Evolutionary conservation across 2,113 vertebrate species (phyloP), one percentile per base, ranked within the genome.

Genomic region (Salvelinus namaycush): DNA sequence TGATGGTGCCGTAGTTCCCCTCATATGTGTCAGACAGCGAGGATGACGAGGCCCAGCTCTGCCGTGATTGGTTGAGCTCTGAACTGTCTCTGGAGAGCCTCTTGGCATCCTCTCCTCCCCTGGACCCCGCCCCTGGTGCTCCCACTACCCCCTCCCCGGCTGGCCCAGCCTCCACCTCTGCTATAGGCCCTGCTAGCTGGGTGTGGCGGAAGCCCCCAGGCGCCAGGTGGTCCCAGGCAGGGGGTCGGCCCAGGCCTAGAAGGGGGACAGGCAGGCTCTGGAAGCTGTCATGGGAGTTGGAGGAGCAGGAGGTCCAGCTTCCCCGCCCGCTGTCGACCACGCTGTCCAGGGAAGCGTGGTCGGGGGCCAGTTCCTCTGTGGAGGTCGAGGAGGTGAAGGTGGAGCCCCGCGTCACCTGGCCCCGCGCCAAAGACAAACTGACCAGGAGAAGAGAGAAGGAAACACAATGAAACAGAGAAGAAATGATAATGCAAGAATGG

Each of bases 231-330:
- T 75, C 83, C 94, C 88, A 94, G 94, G 70, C 93, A 84, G 70
- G 96, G 95, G 95, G 54, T 92, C 91, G 90, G 87, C 91, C 90
- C 91, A 80, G 8, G 39, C 39, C 39, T 44, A 44, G 39, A 9
- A 44, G 91, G 90, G 14, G 91, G 96, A 83, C 91, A 78, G 95
- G 93, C 76, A 98, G 92, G 72, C 89, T 96, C 90, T 98, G 97
- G 90, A 99, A 96, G 87, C 95, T 97, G 88, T 99, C 97, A 57
- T 99, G 97, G 68, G 97, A 98, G 75, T 93, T 98, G 86, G 96
- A 98, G 3, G 97, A 99, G 91, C 96, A 98, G 16, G 97, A 99
- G 20, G 97, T 99, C 97, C 97, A 99, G 90, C 97, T 99, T 67
- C 97, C 97, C 16, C 96, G 95, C 59, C 97, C 97, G 14, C 97